Percentiles rank a stretch among this genome's conserved stretches.
phyloP scores from a whole-genome alignment of 2,888 invertebrate species.

The Acrocera orbiculus region DNA sequence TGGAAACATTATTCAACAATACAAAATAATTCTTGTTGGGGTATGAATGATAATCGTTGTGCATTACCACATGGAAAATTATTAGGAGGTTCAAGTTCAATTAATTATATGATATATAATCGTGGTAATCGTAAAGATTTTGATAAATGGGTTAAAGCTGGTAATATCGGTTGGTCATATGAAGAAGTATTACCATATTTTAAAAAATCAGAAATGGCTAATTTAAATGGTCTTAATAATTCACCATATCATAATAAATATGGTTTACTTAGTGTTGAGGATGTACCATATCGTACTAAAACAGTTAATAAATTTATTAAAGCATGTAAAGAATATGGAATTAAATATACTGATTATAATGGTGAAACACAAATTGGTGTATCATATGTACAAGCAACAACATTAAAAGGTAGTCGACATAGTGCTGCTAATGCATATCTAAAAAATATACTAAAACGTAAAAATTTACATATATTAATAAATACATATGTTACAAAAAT shows the following conservation, averaged over 20 bases:
- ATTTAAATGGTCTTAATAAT: conserved; percentile 26
- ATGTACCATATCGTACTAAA: conserved; percentile 35
- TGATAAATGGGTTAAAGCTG: conserved; percentile 46
- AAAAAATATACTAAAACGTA: conserved; percentile 37
- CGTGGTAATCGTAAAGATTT: conserved; percentile 56
- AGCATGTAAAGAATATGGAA: conserved; percentile 43
- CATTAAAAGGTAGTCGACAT: conserved; percentile 38
- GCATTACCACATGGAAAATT: conserved; percentile 38
- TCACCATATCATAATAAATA: conserved; percentile 35
- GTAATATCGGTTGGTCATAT: conserved; percentile 59
- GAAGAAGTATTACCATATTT: conserved; percentile 42
- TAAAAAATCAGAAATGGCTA: conserved; percentile 37
- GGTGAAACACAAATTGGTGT: conserved; percentile 41
- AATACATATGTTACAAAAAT: conserved; percentile 43
- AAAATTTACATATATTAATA: conserved; percentile 46
- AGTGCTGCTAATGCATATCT: conserved; percentile 45
- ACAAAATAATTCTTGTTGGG: conserved; percentile 40
- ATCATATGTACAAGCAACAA: conserved; percentile 41
- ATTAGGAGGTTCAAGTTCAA: conserved; percentile 40
- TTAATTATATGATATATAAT: conserved; percentile 55
- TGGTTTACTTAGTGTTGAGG: conserved; percentile 41
- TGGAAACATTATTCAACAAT: conserved; percentile 55
- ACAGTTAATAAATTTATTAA: conserved; percentile 36
- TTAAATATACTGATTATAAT: conserved; percentile 48
- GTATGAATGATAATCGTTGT: conserved; percentile 29